Evolutionary conservation across 2,888 invertebrate genomes (phyloP).

Genomic region (Nebria salina): DNA sequence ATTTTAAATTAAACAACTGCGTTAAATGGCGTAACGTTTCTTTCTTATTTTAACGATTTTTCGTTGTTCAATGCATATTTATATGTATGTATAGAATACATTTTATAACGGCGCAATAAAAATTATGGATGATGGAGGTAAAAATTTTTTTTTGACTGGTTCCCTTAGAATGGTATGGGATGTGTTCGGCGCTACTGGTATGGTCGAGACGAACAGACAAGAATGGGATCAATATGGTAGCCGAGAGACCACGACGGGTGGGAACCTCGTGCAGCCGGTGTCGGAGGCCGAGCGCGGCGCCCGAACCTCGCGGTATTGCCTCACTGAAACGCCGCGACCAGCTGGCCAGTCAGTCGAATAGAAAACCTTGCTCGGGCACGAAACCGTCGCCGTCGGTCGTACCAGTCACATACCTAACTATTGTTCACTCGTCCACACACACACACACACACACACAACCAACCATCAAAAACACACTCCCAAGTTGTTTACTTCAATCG

Average conservation of each 20-base stretch:
- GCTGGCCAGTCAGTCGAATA: not conserved
- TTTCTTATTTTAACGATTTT: no score
- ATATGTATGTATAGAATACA: no score
- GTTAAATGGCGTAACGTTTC: no score
- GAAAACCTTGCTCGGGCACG: not conserved
- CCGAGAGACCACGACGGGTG: not conserved
- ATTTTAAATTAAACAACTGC: no score
- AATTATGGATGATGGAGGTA: no score
- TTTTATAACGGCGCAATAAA: no score
- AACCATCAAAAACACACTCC: not conserved
- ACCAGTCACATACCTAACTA: not conserved
- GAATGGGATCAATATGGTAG: conserved; percentile 45
- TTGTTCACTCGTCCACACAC: not conserved
- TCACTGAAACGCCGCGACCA: not conserved
- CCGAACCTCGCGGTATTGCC: conserved; percentile 17
- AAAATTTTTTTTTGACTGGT: no score
- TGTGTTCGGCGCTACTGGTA: not conserved
- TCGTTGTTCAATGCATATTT: no score
- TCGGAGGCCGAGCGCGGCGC: conserved; percentile 30
- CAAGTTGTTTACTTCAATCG: not conserved
- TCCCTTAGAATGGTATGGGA: no score
- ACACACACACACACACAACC: not conserved
- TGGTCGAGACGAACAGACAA: not conserved
- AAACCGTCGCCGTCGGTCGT: not conserved
- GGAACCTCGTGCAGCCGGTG: conserved; percentile 22